Evolutionary conservation across 2,888 invertebrate genomes (phyloP).

Genomic region (Leucoptera coffeella): DNA sequence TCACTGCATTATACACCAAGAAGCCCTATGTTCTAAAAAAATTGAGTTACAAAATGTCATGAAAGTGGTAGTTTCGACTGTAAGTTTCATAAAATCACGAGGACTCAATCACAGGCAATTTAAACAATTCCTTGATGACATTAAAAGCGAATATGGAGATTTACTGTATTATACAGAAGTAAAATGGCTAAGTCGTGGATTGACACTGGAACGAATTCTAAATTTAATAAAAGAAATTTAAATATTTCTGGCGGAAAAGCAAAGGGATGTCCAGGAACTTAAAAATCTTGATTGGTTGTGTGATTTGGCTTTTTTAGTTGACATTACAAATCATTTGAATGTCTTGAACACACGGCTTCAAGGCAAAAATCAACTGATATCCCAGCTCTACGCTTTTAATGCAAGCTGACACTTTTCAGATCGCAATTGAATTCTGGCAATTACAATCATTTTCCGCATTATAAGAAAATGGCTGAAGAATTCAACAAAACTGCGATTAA

Average conservation of each 20-base stretch:
- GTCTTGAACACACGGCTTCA: slow-evolving; percentile 2
- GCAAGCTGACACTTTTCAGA: not conserved
- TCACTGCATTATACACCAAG: slow-evolving; percentile 3
- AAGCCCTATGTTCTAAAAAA: slow-evolving; percentile 1
- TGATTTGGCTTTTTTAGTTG: slow-evolving; percentile 3
- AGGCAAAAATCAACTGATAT: slow-evolving; percentile 2
- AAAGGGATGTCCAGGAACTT: too few species aligned
- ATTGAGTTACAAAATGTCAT: not conserved
- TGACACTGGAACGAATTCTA: not conserved
- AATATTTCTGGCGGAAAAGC: not conserved
- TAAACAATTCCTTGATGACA: slow-evolving; percentile 7
- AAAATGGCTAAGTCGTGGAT: not conserved
- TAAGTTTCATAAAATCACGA: slow-evolving; percentile 1
- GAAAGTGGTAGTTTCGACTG: slow-evolving; percentile 1
- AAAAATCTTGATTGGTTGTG: slow-evolving; percentile 1
- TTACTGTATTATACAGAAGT: not conserved
- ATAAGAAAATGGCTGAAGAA: too few species aligned
- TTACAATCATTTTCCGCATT: not conserved
- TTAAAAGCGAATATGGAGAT: slow-evolving; percentile 1
- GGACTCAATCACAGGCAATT: slow-evolving; percentile 7
- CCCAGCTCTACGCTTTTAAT: not conserved
- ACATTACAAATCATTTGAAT: slow-evolving; percentile 3
- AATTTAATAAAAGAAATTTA: not conserved
- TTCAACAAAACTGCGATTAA: too few species aligned
- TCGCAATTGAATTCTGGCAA: not conserved